phyloP scores from a whole-genome alignment of 2,113 vertebrate species.

The Athene noctua region DNA sequence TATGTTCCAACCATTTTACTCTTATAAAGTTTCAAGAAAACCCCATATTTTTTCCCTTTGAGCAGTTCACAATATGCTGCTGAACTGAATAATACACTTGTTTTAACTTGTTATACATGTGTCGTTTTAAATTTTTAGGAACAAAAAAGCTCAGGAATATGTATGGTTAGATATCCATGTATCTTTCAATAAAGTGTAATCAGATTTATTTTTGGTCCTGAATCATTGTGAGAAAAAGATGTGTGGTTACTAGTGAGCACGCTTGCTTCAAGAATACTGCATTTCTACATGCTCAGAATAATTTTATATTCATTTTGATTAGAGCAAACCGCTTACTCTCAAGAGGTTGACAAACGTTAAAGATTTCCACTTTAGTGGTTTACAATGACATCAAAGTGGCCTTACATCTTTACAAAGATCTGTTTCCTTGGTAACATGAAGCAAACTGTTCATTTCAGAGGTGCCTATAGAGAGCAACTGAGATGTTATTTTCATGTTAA shows the following conservation, averaged over 20 bases:
- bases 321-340: slow-evolving; percentile 61
- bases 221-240: slow-evolving; percentile 9
- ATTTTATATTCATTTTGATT: slow-evolving; percentile 75
- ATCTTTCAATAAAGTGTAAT: neutral
- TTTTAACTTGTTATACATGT: neutral
- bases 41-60: neutral
- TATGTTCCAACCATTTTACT: neutral
- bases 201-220: slow-evolving; percentile 23
- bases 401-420: slow-evolving; percentile 67
- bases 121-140: neutral
- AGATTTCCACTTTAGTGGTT: slow-evolving; percentile 71
- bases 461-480: slow-evolving; percentile 25
- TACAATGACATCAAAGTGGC: slow-evolving; percentile 66
- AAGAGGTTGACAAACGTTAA: slow-evolving; percentile 67
- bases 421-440: slow-evolving; percentile 74
- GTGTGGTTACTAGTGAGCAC: slow-evolving; percentile 12
- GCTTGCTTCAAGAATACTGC: slow-evolving; percentile 54
- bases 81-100: neutral
- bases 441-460: slow-evolving; percentile 55
- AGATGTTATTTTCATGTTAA: slow-evolving; percentile 48
- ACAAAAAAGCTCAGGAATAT: neutral
- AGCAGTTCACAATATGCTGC: neutral
- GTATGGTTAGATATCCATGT: neutral
- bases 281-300: slow-evolving; percentile 74
- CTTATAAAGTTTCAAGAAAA: neutral